A percentile compares a stretch with the other conserved stretches of the same genome.
Evolutionary conservation across 2,113 vertebrate species (phyloP).

Genomic region (Elephantulus edwardii): DNA sequence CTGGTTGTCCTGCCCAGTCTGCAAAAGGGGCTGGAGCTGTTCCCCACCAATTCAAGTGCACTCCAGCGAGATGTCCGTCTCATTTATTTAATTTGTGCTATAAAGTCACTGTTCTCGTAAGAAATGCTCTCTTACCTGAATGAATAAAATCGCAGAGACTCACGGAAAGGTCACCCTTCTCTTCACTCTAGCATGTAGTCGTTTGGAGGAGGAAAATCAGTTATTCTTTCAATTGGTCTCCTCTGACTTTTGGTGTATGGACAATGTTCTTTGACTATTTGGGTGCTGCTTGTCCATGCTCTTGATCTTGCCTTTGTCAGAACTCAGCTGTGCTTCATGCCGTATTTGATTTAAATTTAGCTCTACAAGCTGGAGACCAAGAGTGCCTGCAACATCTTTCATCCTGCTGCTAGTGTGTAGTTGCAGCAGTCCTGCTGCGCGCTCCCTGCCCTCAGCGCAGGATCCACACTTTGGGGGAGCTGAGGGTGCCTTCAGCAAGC

Average conservation of each 20-base stretch:
- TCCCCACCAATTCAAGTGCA: background rate
- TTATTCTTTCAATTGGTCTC: background rate
- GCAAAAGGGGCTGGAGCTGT: background rate
- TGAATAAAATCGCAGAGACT: background rate
- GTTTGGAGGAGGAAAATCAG: too few relatives aligned
- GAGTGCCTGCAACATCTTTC: background rate
- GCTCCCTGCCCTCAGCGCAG: background rate
- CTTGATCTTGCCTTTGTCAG: background rate
- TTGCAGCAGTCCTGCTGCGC: background rate
- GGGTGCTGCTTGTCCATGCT: background rate
- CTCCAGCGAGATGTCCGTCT: background rate
- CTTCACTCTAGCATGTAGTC: background rate
- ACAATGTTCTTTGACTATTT: background rate
- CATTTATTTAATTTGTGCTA: background rate
- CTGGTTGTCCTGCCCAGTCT: background rate
- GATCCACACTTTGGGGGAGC: background rate
- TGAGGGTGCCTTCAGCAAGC: background rate
- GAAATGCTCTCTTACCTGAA: background rate
- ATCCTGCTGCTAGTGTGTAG: background rate
- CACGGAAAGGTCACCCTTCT: background rate
- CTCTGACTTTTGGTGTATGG: background rate
- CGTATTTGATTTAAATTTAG: background rate
- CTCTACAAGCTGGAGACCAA: background rate
- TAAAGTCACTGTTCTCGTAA: background rate
- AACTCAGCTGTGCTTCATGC: background rate